A percentile compares a stretch with the other conserved stretches of the same genome.
These are phyloP conservation scores for Zootoca vivipara DNA, from an alignment of 2,113 vertebrate species.

Conservation along the genomic window DNA sequence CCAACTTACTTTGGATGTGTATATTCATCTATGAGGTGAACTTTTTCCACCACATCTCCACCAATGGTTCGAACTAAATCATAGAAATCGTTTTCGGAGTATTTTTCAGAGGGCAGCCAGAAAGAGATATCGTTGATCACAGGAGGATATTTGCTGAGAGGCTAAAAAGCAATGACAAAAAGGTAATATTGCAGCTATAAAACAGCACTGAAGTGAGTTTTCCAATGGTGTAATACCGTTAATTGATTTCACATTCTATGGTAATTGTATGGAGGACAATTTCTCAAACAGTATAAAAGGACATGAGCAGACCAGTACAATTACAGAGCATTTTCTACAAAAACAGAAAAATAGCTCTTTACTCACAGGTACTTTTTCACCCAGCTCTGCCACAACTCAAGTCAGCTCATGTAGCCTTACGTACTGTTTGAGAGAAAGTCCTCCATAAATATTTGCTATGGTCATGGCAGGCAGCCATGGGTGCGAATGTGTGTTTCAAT, in stretches of 20 bases:
- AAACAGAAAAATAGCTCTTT: slow-evolving; percentile 10
- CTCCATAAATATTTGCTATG: not conserved
- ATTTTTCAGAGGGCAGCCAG: slow-evolving; percentile 88
- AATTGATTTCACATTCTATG: not conserved
- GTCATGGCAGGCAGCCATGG: too few species aligned
- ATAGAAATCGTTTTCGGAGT: slow-evolving; percentile 90
- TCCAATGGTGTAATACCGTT: not conserved
- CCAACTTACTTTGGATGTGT: slow-evolving; percentile 90
- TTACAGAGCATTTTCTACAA: slow-evolving; percentile 22
- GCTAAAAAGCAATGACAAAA: slow-evolving; percentile 70
- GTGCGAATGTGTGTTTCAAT: not conserved
- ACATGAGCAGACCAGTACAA: too few species aligned
- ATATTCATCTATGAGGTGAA: slow-evolving; percentile 88
- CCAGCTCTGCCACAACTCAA: not conserved
- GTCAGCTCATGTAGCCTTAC: not conserved
- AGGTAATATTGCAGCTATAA: not conserved
- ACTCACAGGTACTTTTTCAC: not conserved
- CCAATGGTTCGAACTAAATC: slow-evolving; percentile 89
- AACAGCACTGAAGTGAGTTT: slow-evolving; percentile 16
- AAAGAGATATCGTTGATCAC: slow-evolving; percentile 95
- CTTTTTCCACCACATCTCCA: slow-evolving; percentile 93
- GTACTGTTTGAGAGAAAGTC: not conserved
- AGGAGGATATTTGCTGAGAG: slow-evolving; percentile 90
- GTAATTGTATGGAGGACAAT: not conserved
- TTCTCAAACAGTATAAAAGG: too few species aligned